These are phyloP conservation scores for Eucidaris tribuloides DNA, from an alignment of 35 echinoderm and acorn worm genomes.

Conservation along the genomic window DNA sequence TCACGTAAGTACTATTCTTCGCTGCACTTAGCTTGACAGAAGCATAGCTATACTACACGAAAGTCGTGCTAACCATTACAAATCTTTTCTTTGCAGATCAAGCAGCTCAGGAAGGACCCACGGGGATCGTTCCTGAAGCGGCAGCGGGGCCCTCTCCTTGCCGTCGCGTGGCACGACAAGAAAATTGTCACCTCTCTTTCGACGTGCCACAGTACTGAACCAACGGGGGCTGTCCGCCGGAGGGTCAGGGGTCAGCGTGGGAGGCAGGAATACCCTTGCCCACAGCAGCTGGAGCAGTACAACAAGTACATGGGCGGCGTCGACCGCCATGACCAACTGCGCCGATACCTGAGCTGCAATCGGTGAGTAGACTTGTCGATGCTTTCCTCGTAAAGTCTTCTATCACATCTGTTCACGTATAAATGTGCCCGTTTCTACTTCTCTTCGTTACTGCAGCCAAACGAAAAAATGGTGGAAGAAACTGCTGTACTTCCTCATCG, in stretches of 20 bases:
- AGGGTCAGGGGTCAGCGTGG: neutral
- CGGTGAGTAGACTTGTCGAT: no score
- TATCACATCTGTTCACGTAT: no score
- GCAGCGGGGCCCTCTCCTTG: neutral
- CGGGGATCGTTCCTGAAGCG: slow-evolving; percentile 10
- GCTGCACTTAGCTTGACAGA: no score
- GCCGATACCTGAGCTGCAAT: neutral
- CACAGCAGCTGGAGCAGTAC: slow-evolving; percentile 22
- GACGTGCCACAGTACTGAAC: neutral
- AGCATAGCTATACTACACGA: no score
- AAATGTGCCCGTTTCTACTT: no score
- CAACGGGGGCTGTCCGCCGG: neutral
- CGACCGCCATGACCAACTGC: slow-evolving; percentile 46
- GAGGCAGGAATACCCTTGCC: neutral
- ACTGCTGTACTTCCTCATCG: slow-evolving; percentile 41
- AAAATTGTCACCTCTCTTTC: slow-evolving; percentile 1
- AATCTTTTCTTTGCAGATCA: slow-evolving; percentile 2
- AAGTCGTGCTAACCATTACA: no score
- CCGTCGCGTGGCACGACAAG: slow-evolving; percentile 13
- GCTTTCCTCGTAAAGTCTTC: no score
- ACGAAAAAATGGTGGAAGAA: slow-evolving; percentile 36
- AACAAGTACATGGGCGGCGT: slow-evolving; percentile 51
- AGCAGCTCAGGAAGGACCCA: neutral
- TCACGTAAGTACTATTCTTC: no score
- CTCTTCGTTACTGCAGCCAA: no score